Conservation (phyloP, 2,797 vertebrate species). For the Hybognathus amarus region DNA sequence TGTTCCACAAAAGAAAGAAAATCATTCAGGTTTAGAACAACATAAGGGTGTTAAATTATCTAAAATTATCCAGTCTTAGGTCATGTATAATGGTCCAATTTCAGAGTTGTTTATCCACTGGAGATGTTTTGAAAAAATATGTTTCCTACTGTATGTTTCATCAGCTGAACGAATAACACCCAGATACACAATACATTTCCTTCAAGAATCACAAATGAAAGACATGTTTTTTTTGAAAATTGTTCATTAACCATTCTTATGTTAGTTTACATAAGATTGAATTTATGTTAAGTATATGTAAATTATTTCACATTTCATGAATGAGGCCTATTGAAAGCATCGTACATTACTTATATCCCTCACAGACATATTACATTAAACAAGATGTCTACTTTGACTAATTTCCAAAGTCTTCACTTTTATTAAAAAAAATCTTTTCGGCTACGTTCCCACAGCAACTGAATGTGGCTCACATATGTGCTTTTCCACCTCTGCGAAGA, state of each 20-base stretch:
- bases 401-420: background rate
- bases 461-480: background rate
- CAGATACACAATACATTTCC: background rate
- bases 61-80: background rate
- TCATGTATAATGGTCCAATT: background rate
- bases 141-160: background rate
- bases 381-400: background rate
- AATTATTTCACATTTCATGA: background rate
- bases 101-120: background rate
- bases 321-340: background rate
- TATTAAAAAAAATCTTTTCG: background rate
- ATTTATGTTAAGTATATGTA: background rate
- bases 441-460: background rate
- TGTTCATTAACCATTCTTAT: background rate
- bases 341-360: background rate
- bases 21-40: background rate
- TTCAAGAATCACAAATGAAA: background rate
- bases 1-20: background rate
- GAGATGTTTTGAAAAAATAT: background rate
- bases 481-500: background rate
- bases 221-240: background rate
- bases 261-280: background rate
- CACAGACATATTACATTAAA: background rate
- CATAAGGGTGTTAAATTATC: background rate
- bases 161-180: background rate